Evolutionary conservation across 2,113 vertebrate genomes (phyloP), one percentile per base, ranked within the genome.

Genomic region (Merops nubicus): DNA sequence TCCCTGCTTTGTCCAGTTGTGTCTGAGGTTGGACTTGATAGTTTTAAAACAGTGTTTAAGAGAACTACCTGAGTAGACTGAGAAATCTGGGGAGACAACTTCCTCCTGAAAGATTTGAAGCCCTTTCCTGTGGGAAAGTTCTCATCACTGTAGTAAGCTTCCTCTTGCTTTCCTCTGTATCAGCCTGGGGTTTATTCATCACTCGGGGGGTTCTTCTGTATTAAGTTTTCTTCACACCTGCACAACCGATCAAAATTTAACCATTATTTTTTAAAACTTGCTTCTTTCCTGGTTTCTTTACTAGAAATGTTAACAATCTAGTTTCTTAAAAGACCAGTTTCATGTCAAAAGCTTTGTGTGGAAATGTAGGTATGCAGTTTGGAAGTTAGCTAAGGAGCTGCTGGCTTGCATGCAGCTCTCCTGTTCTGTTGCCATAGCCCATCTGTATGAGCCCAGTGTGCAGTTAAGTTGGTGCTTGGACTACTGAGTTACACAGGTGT

Each of bases 21-120:
- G 62, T 11, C 54, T 56, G 31, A 63, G 15, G 25, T 15, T 63
- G 34, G 65, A 31, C 18, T 69, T 95, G 74, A 19, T 89, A 89
- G 45, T 81, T 76, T 69, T 88, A 91, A 82, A 95, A 11, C 8
- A 53, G 9, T 38, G 16, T 91, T 94, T 82, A 94, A 62, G 19
- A 75, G 57, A 85, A 53, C 57, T 65, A 75, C 74, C 62, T 62
- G 87, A 93, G 80, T 67, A 81, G 57, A 57, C 81, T 91, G 62
- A 85, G 51, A 78, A 80, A 77, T n/a, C 12, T 80, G 50, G 63
- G 64, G 63, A 83, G 48, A 80, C 14, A 86, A 77, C 43, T 91
- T 96, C 72, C 82, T 80, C 82, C 86, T 95, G 11, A 26, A 92
- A 93, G 85, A 83, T 36, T 96, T 88, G 48, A 90, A 88, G 33